These are phyloP conservation scores for Carposina sasakii DNA, from an alignment of 1,140 invertebrate species.

Conservation along the genomic window DNA sequence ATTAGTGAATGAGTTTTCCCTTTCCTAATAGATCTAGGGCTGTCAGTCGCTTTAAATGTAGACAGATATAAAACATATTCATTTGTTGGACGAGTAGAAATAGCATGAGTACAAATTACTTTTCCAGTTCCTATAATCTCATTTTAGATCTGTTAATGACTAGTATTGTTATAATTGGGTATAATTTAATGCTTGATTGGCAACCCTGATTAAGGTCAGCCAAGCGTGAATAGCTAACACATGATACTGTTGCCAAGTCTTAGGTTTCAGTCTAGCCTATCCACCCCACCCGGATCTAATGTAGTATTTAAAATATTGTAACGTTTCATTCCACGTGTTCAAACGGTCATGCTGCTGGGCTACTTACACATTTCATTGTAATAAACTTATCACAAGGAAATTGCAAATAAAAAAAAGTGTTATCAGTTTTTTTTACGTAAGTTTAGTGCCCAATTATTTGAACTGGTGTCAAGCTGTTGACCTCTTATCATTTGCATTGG, in stretches of 20 bases:
- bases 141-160: too few relatives aligned
- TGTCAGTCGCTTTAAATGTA: constrained; percentile 8
- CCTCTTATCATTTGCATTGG: too few relatives aligned
- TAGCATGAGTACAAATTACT: too few relatives aligned
- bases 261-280: constrained; percentile 25
- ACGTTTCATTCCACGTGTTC: too few relatives aligned
- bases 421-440: constrained; percentile 41
- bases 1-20: constrained; percentile 29
- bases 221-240: constrained; percentile 31
- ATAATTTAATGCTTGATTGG: not conserved
- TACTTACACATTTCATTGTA: too few relatives aligned
- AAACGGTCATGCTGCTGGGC: too few relatives aligned
- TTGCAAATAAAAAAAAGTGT: constrained; percentile 20
- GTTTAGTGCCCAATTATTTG: constrained; percentile 30
- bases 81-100: too few relatives aligned
- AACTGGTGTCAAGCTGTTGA: constrained; percentile 25
- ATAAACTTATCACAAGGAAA: constrained; percentile 21
- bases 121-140: too few relatives aligned
- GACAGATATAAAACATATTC: not conserved
- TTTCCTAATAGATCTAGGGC: constrained; percentile 18
- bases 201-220: constrained; percentile 27
- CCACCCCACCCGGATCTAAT: constrained; percentile 16
- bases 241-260: constrained; percentile 30
- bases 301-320: too few relatives aligned
- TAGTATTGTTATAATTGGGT: not conserved